Conservation (phyloP, 2,888 invertebrate genomes). For the Brachylomia viminalis region DNA sequence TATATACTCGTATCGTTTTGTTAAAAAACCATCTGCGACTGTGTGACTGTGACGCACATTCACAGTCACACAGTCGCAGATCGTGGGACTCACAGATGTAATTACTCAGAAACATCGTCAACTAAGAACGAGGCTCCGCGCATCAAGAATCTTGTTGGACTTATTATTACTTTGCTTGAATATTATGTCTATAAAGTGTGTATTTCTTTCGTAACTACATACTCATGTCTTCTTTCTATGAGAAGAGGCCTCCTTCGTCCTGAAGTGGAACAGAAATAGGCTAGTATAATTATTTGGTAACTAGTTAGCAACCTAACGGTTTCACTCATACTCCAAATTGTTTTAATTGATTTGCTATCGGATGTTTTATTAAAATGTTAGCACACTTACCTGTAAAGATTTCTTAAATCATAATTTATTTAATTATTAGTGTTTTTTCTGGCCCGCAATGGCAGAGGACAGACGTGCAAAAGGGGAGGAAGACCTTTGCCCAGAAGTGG, state of each 20-base stretch:
- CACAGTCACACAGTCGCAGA: too few species aligned
- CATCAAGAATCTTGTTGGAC: conserved; percentile 77
- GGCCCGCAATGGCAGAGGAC: too few species aligned
- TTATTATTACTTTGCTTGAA: conserved; percentile 79
- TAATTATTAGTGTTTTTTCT: too few species aligned
- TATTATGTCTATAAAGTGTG: conserved; percentile 4
- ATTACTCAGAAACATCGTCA: conserved; percentile 38
- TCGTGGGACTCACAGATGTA: conserved; percentile 60
- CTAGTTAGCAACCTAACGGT: too few species aligned
- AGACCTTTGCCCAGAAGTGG: too few species aligned
- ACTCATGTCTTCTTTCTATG: neutral
- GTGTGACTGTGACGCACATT: too few species aligned
- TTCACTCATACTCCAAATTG: too few species aligned
- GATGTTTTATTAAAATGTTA: neutral
- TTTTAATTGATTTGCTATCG: neutral
- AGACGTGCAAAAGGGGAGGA: too few species aligned
- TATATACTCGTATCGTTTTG: too few species aligned
- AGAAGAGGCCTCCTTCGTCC: neutral
- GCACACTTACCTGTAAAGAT: too few species aligned
- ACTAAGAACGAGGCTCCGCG: conserved; percentile 38
- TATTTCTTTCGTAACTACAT: neutral
- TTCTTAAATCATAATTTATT: too few species aligned
- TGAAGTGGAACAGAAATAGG: neutral
- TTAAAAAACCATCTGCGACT: too few species aligned
- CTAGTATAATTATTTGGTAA: neutral